phyloP scores from a whole-genome alignment of 2,797 vertebrate genomes.

The Dermochelys coriacea region DNA sequence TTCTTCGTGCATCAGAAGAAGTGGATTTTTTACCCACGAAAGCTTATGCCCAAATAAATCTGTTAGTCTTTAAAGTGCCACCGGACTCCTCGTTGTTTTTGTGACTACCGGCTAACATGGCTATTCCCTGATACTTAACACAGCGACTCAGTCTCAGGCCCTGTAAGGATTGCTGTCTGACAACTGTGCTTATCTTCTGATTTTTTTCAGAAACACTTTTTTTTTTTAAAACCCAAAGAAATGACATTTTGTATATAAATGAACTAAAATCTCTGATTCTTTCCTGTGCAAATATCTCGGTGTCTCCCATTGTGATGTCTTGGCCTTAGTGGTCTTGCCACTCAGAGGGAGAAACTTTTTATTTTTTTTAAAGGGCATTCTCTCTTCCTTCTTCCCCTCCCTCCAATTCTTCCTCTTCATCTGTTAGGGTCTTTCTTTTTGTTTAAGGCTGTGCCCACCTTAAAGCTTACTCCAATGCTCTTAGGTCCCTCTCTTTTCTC shows the following conservation, averaged over 20 bases:
- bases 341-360: neutral
- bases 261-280: neutral
- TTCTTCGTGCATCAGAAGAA: too few species aligned
- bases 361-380: neutral
- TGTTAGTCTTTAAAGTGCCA: too few species aligned
- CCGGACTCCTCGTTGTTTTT: too few species aligned
- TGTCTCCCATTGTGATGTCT: neutral
- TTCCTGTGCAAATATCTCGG: neutral
- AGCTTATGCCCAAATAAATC: too few species aligned
- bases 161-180: neutral
- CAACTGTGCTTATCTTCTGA: neutral
- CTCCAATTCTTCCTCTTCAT: neutral
- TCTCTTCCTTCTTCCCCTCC: neutral
- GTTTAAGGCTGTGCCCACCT: neutral
- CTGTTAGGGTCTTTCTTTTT: neutral
- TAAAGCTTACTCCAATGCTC: neutral
- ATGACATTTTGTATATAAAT: neutral
- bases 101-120: too few species aligned
- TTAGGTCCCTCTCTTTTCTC: neutral
- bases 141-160: rapidly evolving
- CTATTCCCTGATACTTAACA: rapidly evolving
- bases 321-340: neutral
- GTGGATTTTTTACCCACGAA: too few species aligned
- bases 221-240: neutral
- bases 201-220: neutral